Base-by-base conservation (phyloP, 2,797 vertebrate genomes). In the Gorsachius magnificus region DNA sequence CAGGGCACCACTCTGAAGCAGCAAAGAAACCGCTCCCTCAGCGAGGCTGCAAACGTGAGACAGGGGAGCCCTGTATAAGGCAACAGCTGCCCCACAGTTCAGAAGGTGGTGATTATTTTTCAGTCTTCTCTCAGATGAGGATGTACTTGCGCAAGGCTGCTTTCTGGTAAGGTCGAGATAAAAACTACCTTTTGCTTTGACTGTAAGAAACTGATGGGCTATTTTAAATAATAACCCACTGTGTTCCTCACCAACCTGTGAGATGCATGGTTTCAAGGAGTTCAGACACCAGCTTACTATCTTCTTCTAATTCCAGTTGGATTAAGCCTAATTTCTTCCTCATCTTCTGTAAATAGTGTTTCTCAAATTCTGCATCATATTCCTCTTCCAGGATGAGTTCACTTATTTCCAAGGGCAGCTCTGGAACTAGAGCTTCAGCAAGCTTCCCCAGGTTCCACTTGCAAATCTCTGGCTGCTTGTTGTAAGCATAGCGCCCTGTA, bases 401-500 rank as follows among this genome's bases (percentile, higher is more conserved):
- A 0, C 98, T 98, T 64, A 97, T 97, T 69, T 98, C 98, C 1
- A 98, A 95, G 19, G 99, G 99, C 92, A 99, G 97, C 87, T 99
- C 99, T 4, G 99, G 99, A 83, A 96, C 98, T 13, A 99, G 97
- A 26, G 99, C 99, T 97, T 99, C 99, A 0, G 99, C 99, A 21
- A 99, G 98, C 65, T 99, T 99, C 90, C 97, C 97, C 97, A 99
- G 98, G 97, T 99, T 99, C 99, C 99, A 99, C 87, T 97, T 98
- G 97, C 99, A 99, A 65, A 99, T 98, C 15, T 98, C 98, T 0
- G 99, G 99, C 97, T 99, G 99, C 70, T 98, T 99, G 98, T 98
- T 98, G 97, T 99, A 99, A 3, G 99, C 97, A 57, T 99, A 99
- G 56, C 99, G 99, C 7, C 99, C 99, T 0, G 98, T 97, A 31